Base-by-base conservation (phyloP, 2,113 vertebrate genomes). In the Plestiodon gilberti region DNA sequence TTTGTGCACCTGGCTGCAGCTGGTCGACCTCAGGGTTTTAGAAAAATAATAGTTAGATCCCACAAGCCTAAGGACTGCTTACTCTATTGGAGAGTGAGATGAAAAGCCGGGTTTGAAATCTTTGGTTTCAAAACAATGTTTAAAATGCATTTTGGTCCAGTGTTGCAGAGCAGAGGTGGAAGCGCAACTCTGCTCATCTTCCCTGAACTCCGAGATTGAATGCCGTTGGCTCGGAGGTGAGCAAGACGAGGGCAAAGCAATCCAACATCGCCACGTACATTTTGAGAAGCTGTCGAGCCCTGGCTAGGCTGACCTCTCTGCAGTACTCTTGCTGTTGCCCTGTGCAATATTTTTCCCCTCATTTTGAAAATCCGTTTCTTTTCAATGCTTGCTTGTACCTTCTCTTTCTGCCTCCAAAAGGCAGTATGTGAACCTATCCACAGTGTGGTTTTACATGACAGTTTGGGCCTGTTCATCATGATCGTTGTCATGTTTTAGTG, bases 221-320 rank as follows among this genome's bases (percentile, higher is more conserved):
- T 86, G 83, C 48, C 90, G 87, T 91, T 90, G 88, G 82, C 89
- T 87, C 67, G 82, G 88, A 93, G 89, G 78, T 88, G 83, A 30
- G 33, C 70, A 82, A 91, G 88, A 92, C 77, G 82, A 93, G 85
- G 71, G 87, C 85, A 93, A 92, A 93, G 67, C 74, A 87, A 91
- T 92, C 91, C 85, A 89, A 75, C 85, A 88, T 86, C 4, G 0
- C 57, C 80, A 83, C 40, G 14, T 64, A 84, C 83, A 83, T 88
- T 93, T 92, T 93, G 83, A 92, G 90, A 88, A 91, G 88, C 69
- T 88, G 93, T 93, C 87, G 78, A 86, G 82, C 61, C 70, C 82
- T 87, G 70, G 57, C 83, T 84, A 89, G 82, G 92, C 61, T 90
- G 90, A 93, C 89, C 90, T 92, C 90, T 92, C 74, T 88, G 89